Base-by-base conservation (phyloP, 1,140 invertebrate species). In the Drosophila prosaltans region DNA sequence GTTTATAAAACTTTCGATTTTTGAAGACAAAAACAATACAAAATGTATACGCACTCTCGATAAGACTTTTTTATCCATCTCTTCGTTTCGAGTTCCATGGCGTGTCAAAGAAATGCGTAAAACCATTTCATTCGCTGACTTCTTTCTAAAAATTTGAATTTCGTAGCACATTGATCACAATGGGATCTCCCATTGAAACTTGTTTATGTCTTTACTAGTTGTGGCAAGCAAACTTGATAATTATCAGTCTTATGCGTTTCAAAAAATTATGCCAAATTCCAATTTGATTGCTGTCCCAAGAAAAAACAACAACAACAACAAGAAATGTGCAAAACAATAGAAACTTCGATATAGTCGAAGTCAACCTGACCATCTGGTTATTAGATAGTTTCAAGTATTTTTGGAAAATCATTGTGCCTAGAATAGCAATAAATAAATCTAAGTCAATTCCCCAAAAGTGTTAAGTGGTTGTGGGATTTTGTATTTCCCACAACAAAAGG, bases 381-480 rank as follows among this genome's bases (percentile, higher is more conserved):
- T 10, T 40, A 40, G 10, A 11, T 40, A 48, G 45, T 48, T 48
- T 51, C 45, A 51, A 51, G 45, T 51, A 51, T 51, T 51, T 51
- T 26, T 21, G 45, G 45, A 51, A 51, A 51, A 51, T 51, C 24
- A 51, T 51, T 51, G 8, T 10, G 8, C 2, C 21, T 26, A 26
- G 21, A 8, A 51, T 51, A 51, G 21, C 9, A 21, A 26, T 51
- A 51, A 51, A 51, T 51, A 26, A 51, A 51, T 26, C 21, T 51
- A 26, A 51, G 24, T 51, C 21, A 24, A 51, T 43, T 43, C 41
- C 11, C 3, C 11, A n/a, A 43, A 16, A 4, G 21, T 51, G 8
- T 26, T 51, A 26, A 51, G 45, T 51, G 45, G 21, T 51, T 51
- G 45, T 51, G 45, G 21, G 45, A 51, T 51, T 51, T 51, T 51